Evolutionary conservation across 2,888 invertebrate genomes (phyloP).

Genomic region (Cheilosia pagana): DNA sequence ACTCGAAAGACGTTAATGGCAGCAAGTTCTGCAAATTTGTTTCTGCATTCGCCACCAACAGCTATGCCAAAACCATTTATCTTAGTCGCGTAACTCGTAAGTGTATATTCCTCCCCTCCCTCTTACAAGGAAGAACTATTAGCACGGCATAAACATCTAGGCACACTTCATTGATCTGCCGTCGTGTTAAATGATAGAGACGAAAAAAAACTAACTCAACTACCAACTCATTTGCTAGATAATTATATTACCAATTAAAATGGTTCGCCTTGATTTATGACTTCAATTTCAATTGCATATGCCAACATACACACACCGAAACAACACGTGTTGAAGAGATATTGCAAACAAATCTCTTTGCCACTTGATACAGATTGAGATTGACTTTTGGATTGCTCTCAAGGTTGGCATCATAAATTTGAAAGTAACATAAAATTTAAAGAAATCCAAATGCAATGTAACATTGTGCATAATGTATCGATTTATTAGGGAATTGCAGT

Average conservation of each 20-base stretch:
- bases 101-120: neutral
- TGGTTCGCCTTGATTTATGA: constrained; percentile 58
- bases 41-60: constrained; percentile 5
- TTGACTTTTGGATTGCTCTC: constrained; percentile 50
- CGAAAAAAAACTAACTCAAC: constrained; percentile 11
- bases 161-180: constrained; percentile 18
- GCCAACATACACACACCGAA: constrained; percentile 1
- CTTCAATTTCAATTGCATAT: constrained; percentile 48
- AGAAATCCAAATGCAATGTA: neutral
- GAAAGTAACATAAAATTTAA: constrained; percentile 21
- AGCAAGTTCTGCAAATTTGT: neutral
- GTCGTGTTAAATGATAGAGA: constrained; percentile 34
- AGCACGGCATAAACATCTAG: constrained; percentile 15
- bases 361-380: constrained; percentile 57
- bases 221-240: constrained; percentile 40
- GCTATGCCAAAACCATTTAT: constrained; percentile 5
- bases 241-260: constrained; percentile 61
- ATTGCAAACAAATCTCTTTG: constrained; percentile 52
- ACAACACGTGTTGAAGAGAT: constrained; percentile 22
- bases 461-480: neutral
- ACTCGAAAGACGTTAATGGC: neutral
- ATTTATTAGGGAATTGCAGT: constrained; percentile 17
- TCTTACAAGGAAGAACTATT: neutral
- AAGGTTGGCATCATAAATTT: constrained; percentile 34
- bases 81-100: neutral